These are phyloP conservation scores for Globodera ellingtonae DNA, from an alignment of 1,140 invertebrate species.

Conservation along the genomic window DNA sequence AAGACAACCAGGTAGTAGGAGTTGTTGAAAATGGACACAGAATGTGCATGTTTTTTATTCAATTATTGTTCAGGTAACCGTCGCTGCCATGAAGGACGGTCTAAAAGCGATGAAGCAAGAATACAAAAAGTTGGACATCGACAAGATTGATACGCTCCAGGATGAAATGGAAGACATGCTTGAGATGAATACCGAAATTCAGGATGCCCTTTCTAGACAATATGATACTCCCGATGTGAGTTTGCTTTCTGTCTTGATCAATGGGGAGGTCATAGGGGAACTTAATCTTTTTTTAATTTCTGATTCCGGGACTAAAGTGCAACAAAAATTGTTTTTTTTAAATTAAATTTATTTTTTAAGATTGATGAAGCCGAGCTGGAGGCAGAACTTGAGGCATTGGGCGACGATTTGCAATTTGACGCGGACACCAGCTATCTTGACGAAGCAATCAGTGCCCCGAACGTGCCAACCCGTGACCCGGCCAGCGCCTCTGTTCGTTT, in stretches of 20 bases:
- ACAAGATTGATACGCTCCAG: slow-evolving; percentile 95
- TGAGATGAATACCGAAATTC: slow-evolving; percentile 95
- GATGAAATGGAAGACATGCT: slow-evolving; percentile 97
- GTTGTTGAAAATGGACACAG: slow-evolving; percentile 63
- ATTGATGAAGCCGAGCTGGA: slow-evolving; percentile 96
- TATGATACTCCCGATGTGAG: slow-evolving; percentile 89
- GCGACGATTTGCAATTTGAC: slow-evolving; percentile 91
- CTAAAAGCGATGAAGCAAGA: slow-evolving; percentile 98
- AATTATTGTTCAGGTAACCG: slow-evolving; percentile 49
- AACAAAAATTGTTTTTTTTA: slow-evolving; percentile 4
- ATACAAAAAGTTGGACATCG: slow-evolving; percentile 97
- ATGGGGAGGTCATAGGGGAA: no score
- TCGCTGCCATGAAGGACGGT: slow-evolving; percentile 96
- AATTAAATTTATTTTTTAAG: slow-evolving; percentile 42
- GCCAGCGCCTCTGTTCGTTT: slow-evolving; percentile 71
- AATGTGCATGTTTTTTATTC: slow-evolving; percentile 29
- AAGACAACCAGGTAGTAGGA: slow-evolving; percentile 88
- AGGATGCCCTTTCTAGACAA: slow-evolving; percentile 89
- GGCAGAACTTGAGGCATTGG: slow-evolving; percentile 89
- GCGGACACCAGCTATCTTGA: slow-evolving; percentile 91
- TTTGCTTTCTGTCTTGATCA: not conserved
- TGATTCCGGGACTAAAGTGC: no score
- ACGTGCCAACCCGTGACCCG: slow-evolving; percentile 74
- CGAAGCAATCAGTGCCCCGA: slow-evolving; percentile 78
- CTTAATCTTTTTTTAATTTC: no score